phyloP scores from a whole-genome alignment of 2,888 invertebrate species.

The Quadroppia sp. region DNA sequence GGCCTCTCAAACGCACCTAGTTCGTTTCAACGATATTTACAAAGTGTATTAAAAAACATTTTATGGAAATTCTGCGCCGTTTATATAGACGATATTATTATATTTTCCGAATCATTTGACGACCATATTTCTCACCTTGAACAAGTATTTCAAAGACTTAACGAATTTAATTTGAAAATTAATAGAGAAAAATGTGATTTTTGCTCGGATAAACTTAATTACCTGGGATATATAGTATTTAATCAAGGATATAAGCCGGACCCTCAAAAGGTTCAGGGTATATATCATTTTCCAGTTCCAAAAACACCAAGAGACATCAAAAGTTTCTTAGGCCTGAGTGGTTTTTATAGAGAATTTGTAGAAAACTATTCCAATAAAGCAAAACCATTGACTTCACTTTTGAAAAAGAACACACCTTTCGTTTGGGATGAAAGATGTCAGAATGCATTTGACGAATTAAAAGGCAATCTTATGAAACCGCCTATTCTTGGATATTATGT shows the following conservation, averaged over 20 bases:
- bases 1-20: constrained; percentile 39
- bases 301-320: background rate
- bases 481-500: constrained; percentile 48
- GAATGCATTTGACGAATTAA: constrained; percentile 27
- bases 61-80: background rate
- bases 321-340: constrained; percentile 7
- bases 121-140: constrained; percentile 36
- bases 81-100: constrained; percentile 41
- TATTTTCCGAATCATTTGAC: constrained; percentile 23
- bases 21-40: constrained; percentile 31
- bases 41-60: background rate
- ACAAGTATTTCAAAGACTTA: constrained; percentile 44
- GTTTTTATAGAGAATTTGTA: constrained; percentile 24
- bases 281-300: constrained; percentile 7
- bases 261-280: background rate
- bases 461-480: constrained; percentile 39
- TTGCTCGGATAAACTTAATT: background rate
- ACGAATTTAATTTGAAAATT: constrained; percentile 44
- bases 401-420: constrained; percentile 38
- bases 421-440: constrained; percentile 11
- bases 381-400: background rate
- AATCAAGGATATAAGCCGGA: background rate
- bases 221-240: background rate
- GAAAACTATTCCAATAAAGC: background rate
- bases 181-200: constrained; percentile 15